Percentiles rank a stretch among this genome's conserved stretches.
Conservation (phyloP, 2,797 vertebrate genomes). For the Perodicticus potto region DNA sequence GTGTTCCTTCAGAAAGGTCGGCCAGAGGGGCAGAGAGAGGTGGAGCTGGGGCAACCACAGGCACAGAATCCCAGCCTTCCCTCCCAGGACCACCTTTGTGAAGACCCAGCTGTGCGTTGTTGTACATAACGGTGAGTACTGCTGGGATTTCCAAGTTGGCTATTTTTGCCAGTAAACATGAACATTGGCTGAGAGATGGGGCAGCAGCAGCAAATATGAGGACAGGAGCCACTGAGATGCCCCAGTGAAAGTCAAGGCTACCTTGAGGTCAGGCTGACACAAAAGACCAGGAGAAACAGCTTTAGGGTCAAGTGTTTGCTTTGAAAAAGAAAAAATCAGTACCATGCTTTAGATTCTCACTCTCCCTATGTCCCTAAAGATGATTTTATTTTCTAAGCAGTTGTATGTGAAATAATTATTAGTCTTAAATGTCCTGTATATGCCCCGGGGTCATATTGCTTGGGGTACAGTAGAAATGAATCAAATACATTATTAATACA, state of each 20-base stretch:
- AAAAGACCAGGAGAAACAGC: not conserved
- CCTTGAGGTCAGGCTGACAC: not conserved
- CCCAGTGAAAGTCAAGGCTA: not conserved
- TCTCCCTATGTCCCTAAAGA: conserved; percentile 28
- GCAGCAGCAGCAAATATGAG: not conserved
- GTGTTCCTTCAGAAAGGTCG: not conserved
- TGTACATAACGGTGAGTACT: no score
- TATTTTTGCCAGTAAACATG: not conserved
- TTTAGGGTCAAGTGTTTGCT: conserved; percentile 18
- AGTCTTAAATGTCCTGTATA: conserved; percentile 52
- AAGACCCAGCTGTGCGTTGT: no score
- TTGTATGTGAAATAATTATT: conserved; percentile 55
- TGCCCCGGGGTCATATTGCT: not conserved
- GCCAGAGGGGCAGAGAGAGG: no score
- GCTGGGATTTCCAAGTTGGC: not conserved
- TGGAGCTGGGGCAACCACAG: rapidly evolving
- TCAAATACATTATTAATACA: conserved; percentile 68
- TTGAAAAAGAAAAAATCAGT: not conserved
- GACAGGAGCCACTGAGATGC: not conserved
- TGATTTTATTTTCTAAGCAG: conserved; percentile 55
- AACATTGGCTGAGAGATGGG: not conserved
- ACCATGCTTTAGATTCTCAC: not conserved
- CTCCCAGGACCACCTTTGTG: not conserved
- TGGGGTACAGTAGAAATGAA: conserved; percentile 56
- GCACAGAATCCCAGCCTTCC: not conserved